Percentiles rank a stretch among this genome's conserved stretches.
Conservation (phyloP, 2,888 invertebrate genomes). For the Ornithoptera priamus region DNA sequence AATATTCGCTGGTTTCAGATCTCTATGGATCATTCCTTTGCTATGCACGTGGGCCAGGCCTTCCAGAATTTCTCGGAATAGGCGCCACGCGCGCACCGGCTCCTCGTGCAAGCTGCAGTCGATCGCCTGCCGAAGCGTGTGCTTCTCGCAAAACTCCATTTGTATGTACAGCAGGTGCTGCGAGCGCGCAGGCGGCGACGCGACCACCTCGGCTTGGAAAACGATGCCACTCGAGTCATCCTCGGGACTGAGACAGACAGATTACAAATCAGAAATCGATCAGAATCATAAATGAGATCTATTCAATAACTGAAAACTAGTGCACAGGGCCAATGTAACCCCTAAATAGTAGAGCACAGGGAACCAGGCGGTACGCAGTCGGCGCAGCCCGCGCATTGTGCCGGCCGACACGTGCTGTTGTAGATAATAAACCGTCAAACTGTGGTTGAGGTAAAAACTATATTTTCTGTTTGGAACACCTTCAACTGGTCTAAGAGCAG, state of each 20-base stretch:
- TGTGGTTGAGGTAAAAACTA: too few species aligned
- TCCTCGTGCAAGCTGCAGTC: constrained; percentile 89
- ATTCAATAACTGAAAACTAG: too few species aligned
- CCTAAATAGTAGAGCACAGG: too few species aligned
- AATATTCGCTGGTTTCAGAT: constrained; percentile 93
- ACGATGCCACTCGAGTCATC: constrained; percentile 82
- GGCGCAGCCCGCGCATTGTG: too few species aligned
- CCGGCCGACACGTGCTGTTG: too few species aligned
- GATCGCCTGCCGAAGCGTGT: constrained; percentile 91
- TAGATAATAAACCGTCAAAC: too few species aligned
- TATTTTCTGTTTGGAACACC: too few species aligned
- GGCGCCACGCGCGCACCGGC: constrained; percentile 90
- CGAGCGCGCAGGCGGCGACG: not conserved
- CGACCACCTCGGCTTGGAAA: constrained; percentile 68
- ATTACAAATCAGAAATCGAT: not conserved
- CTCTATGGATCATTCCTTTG: constrained; percentile 93
- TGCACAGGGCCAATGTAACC: too few species aligned
- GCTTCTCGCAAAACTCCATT: constrained; percentile 99
- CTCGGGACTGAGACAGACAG: constrained; percentile 50
- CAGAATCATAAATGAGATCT: too few species aligned
- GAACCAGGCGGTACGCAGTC: too few species aligned
- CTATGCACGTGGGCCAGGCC: constrained; percentile 94
- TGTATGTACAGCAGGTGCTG: constrained; percentile 90
- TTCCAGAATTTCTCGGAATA: constrained; percentile 97
- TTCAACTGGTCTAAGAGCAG: not conserved